Base-by-base conservation (phyloP, 2,113 vertebrate species). In the Lepisosteus oculatus region DNA sequence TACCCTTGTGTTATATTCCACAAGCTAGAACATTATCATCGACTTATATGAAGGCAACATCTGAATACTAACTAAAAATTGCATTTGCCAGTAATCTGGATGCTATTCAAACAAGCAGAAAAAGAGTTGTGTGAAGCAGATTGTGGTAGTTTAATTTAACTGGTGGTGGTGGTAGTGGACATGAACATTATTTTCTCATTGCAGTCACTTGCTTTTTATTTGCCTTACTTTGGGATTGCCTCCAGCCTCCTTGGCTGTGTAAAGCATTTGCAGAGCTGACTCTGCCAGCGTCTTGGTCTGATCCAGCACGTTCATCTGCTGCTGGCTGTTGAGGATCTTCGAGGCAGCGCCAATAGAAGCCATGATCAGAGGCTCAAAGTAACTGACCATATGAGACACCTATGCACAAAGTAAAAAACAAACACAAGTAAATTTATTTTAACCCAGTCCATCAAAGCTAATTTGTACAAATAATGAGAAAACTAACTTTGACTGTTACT, bases 251-350 rank as follows among this genome's bases (percentile, higher is more conserved):
- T 98, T 99, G 84, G 97, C 95, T 0, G 96, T 98, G 79, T 98
- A 99, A 7, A 99, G 90, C 93, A 99, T 94, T 90, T 99, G 97
- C 76, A 98, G 85, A 43, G 96, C 96, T 0, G 97, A 99, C 84
- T 99, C 97, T 0, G 96, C 92, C 83, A 99, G 84, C 0, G 96
- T 99, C 84, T 98, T 99, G 51, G 96, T 99, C 85, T 98, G 97
- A 86, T 99, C 97, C 84, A 99, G 88, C 15, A 99, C 95, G 3
- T 93, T 97, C 97, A 99, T 98, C 90, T 99, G 97, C 89, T 99
- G 97, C 54, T 98, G 97, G 80, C 97, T 96, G 86, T 95, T 99
- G 61, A 96, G 79, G 0, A 95, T 96, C 88, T 98, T 98, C 64
- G 97, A 98, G 0, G 96, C 96, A 9, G 95, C 93, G 0, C 96